Evolutionary conservation across 2,113 vertebrate genomes (phyloP).

Genomic region (Ochotona curzoniae): DNA sequence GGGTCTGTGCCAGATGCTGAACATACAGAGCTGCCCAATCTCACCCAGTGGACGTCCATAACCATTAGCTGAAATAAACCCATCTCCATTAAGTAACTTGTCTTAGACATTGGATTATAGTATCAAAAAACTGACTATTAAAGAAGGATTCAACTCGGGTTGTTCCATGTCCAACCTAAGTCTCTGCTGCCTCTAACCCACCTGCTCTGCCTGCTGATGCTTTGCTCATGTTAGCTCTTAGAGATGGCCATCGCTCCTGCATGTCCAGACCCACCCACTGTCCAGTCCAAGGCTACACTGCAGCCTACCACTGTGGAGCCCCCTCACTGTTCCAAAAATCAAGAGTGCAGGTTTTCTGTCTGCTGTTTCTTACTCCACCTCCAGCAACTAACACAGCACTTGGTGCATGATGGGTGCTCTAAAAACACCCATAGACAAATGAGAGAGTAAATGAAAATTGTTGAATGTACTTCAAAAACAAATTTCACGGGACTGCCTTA

Average conservation of each 20-base stretch:
- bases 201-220: too few relatives aligned
- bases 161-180: not conserved
- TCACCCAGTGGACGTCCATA: too few relatives aligned
- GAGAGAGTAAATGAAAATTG: not conserved
- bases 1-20: too few relatives aligned
- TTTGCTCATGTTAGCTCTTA: not conserved
- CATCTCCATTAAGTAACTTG: too few relatives aligned
- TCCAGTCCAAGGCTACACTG: too few relatives aligned
- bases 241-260: not conserved
- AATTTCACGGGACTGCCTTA: not conserved
- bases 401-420: not conserved
- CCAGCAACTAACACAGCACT: not conserved
- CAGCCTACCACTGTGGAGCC: fast-evolving
- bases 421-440: not conserved
- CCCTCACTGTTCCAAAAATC: not conserved
- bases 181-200: not conserved
- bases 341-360: not conserved
- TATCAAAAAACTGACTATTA: too few relatives aligned
- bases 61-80: too few relatives aligned
- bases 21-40: too few relatives aligned
- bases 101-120: too few relatives aligned
- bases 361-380: not conserved
- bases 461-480: slow-evolving; percentile 20
- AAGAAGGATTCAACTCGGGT: too few relatives aligned
- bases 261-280: not conserved